Evolutionary conservation across 2,113 vertebrate species (phyloP).

Genomic region (Nanger granti): DNA sequence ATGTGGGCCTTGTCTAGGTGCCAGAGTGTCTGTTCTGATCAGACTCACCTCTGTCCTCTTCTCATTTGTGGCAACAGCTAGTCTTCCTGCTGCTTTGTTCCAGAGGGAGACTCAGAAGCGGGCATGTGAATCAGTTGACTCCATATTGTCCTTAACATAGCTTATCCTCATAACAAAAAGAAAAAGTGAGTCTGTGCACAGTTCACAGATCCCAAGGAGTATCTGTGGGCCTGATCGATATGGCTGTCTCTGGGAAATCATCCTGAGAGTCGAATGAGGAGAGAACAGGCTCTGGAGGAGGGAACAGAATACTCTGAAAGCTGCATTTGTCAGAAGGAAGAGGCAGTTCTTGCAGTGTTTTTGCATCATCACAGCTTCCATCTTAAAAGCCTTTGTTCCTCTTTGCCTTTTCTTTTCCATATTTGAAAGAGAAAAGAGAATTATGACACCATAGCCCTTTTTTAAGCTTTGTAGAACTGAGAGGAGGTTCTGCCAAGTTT

Average conservation of each 20-base stretch:
- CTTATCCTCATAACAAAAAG: not conserved
- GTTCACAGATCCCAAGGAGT: not conserved
- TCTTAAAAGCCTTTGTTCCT: not conserved
- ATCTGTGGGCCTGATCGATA: accelerated
- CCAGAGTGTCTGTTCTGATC: accelerated
- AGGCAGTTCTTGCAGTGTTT: not conserved
- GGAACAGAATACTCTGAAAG: not conserved
- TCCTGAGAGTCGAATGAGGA: not conserved
- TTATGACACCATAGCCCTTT: accelerated
- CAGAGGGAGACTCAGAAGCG: not conserved
- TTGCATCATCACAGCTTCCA: not conserved
- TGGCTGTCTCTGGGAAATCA: not conserved
- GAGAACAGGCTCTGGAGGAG: not conserved
- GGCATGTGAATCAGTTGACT: not conserved
- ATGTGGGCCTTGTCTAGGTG: not conserved
- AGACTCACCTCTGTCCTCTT: not conserved
- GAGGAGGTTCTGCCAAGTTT: not conserved
- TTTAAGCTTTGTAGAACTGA: not conserved
- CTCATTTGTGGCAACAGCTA: not conserved
- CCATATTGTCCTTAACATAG: accelerated
- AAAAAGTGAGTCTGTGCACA: not conserved
- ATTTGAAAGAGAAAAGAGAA: not conserved
- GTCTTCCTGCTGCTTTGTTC: not conserved
- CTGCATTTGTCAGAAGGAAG: not conserved
- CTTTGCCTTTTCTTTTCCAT: not conserved